Conservation (phyloP, 2,113 vertebrate species). For the Clarias magur region DNA sequence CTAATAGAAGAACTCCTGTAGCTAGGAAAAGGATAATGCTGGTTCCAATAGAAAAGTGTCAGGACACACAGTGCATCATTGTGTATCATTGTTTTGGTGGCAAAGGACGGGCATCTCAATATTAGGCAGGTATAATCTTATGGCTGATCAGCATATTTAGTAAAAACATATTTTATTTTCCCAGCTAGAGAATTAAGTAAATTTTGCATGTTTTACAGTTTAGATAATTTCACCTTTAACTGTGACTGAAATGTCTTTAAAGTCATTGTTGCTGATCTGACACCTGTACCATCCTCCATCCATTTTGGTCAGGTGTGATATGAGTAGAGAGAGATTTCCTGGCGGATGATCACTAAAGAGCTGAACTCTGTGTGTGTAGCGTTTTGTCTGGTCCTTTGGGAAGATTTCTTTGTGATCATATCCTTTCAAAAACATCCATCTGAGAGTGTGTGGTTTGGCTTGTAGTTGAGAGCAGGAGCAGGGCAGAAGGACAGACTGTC, state of each 20-base stretch:
- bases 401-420: background rate
- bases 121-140: too few species aligned
- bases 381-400: background rate
- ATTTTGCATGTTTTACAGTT: background rate
- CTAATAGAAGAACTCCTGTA: too few species aligned
- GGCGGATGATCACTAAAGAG: background rate
- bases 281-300: constrained; percentile 12
- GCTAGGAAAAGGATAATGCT: too few species aligned
- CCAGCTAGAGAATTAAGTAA: background rate
- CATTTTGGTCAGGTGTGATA: constrained; percentile 18
- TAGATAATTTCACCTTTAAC: background rate
- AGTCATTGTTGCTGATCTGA: background rate
- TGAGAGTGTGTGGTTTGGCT: background rate
- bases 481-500: constrained; percentile 27
- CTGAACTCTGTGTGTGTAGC: background rate
- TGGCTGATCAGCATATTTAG: too few species aligned
- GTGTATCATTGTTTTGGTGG: too few species aligned
- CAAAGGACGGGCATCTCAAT: too few species aligned
- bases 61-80: too few species aligned
- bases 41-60: too few species aligned
- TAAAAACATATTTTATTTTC: background rate
- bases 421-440: background rate
- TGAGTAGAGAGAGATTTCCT: constrained; percentile 26
- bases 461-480: constrained; percentile 18
- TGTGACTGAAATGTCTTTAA: rapidly evolving